Evolutionary conservation across 2,888 invertebrate genomes (phyloP), one percentile per base, ranked within the genome.

Genomic region (Diaphora mendica): DNA sequence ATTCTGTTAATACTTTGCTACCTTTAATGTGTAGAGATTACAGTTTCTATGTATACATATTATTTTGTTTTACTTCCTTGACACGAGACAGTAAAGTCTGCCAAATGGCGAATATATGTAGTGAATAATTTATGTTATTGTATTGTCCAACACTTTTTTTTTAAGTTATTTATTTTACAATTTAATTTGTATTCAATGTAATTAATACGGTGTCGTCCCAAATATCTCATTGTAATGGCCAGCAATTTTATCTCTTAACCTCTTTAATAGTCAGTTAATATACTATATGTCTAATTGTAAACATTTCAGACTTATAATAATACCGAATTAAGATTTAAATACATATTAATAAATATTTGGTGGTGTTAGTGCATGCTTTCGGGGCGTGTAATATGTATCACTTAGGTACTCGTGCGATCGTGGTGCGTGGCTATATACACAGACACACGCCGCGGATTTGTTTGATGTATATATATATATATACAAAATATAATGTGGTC

Each of bases 141-240:
- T 76, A 70, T 74, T 35, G 76, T 81, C 72, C 73, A 39, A 78
- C 71, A 70, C 67, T 39, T 71, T 75, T 73, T 73, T 65, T 73
- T 74, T 76, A 75, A 79, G 71, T 78, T 77, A 74, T 74, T 77
- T 75, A 70, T 68, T 81, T 67, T 71, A 71, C 55, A 79, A 75
- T 72, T 81, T 48, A 17, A 48, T 48, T 48, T 20, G 13, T 65
- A 67, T 48, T 73, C 70, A 68, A 68, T 71, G 69, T 78, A 71
- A 76, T 74, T 33, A 74, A 73, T 79, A 83, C 82, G 86, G 83
- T 89, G 84, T 88, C 83, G 79, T 84, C 83, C 83, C 79, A 85
- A 82, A 82, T 86, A 88, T 87, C 85, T 85, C 83, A 88, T 79
- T 82, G 79, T 80, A 87, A 91, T 88, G 92, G 92, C 92, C 91